Evolutionary conservation across 2,888 invertebrate species (phyloP).

Genomic region (Cistogaster globosa): DNA sequence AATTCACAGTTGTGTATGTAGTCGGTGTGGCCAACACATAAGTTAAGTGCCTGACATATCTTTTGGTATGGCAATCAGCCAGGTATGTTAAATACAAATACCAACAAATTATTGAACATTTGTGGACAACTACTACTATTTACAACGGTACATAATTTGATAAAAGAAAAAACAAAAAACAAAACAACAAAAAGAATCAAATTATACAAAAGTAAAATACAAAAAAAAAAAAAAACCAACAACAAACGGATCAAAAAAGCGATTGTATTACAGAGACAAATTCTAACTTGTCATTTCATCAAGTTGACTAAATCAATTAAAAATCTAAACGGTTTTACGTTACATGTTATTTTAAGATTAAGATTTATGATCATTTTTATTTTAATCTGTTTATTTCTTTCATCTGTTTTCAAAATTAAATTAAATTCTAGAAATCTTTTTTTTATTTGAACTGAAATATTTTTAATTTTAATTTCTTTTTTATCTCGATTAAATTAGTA

Average conservation of each 20-base stretch:
- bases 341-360: background rate
- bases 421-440: too few species aligned
- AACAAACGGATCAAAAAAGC: background rate
- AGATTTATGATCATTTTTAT: too few species aligned
- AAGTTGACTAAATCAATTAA: constrained; percentile 44
- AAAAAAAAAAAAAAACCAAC: too few species aligned
- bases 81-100: constrained; percentile 56
- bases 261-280: constrained; percentile 52
- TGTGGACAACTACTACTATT: constrained; percentile 45
- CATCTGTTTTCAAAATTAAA: too few species aligned
- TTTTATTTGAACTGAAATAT: too few species aligned
- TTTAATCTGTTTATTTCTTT: too few species aligned
- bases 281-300: constrained; percentile 62
- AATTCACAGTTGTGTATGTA: background rate
- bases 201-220: constrained; percentile 27
- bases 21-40: constrained; percentile 35
- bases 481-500: too few species aligned
- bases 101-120: constrained; percentile 50
- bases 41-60: constrained; percentile 14
- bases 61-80: constrained; percentile 55
- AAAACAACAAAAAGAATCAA: background rate
- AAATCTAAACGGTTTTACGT: constrained; percentile 35
- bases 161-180: too few species aligned
- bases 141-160: constrained; percentile 68
- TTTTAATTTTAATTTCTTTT: too few species aligned